These are phyloP conservation scores for Maniola hyperantus DNA, from an alignment of 2,888 invertebrate species.

Conservation along the genomic window DNA sequence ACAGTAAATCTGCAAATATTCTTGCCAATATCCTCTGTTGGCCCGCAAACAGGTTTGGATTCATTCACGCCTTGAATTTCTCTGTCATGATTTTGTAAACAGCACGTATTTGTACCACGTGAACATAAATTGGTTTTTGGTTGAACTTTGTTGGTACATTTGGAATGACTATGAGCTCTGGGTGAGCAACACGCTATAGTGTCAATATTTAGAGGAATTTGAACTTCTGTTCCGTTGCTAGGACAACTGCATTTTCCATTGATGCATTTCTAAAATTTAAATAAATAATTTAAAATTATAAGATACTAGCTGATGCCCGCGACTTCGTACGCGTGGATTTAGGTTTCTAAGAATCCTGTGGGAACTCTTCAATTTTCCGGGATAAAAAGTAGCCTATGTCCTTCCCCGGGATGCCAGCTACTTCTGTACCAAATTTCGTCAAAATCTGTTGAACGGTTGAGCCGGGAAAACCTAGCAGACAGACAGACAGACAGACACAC, in stretches of 20 bases:
- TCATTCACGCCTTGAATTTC: slow-evolving; percentile 24
- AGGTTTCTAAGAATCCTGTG: too few relatives aligned
- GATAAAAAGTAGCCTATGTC: too few relatives aligned
- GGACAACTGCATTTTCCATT: slow-evolving; percentile 16
- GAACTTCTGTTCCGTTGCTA: not conserved
- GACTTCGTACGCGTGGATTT: too few relatives aligned
- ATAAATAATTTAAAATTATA: not conserved
- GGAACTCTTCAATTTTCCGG: too few relatives aligned
- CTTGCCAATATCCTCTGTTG: slow-evolving; percentile 41
- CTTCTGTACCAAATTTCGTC: too few relatives aligned
- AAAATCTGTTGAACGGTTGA: too few relatives aligned
- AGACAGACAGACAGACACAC: too few relatives aligned
- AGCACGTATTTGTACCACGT: slow-evolving; percentile 33
- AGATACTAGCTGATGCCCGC: too few relatives aligned
- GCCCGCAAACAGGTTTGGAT: slow-evolving; percentile 16
- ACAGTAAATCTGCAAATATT: slow-evolving; percentile 64
- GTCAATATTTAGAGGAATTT: slow-evolving; percentile 4
- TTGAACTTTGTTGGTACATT: slow-evolving; percentile 8
- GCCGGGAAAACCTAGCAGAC: too few relatives aligned
- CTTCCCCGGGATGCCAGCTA: too few relatives aligned
- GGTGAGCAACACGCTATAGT: slow-evolving; percentile 15
- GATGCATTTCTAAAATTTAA: slow-evolving; percentile 6
- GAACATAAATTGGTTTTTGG: slow-evolving; percentile 21
- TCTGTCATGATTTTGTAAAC: slow-evolving; percentile 12
- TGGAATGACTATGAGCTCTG: not conserved